phyloP scores from a whole-genome alignment of 2,888 invertebrate species.

The Euzophera pinguis region DNA sequence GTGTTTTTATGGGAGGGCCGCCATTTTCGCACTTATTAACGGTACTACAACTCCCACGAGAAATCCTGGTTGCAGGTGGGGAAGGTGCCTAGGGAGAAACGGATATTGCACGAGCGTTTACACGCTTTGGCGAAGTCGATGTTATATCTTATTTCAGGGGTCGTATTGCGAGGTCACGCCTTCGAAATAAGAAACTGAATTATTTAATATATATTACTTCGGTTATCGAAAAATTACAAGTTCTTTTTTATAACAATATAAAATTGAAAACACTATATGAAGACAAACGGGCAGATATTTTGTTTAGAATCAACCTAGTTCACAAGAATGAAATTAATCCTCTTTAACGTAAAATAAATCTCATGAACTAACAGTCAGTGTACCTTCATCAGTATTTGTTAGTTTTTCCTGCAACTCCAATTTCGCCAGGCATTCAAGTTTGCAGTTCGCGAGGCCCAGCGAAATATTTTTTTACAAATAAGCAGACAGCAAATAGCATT shows the following conservation, averaged over 20 bases:
- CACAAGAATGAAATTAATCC: no score
- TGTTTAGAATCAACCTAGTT: no score
- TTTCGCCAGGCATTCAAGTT: not conserved
- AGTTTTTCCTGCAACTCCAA: no score
- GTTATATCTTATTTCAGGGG: constrained; percentile 4
- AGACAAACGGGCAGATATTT: no score
- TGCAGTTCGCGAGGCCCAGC: not conserved
- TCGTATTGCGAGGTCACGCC: not conserved
- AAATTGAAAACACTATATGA: no score
- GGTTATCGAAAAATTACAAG: no score
- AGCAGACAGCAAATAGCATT: constrained; percentile 17
- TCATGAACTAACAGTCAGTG: no score
- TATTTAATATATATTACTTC: not conserved
- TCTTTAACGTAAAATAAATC: no score
- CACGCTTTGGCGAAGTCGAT: constrained; percentile 33
- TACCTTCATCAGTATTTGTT: no score
- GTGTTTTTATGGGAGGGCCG: constrained; percentile 28
- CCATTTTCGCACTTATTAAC: constrained; percentile 59
- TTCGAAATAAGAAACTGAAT: not conserved
- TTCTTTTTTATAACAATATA: no score
- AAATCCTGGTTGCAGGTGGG: constrained; percentile 60
- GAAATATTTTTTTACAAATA: constrained; percentile 6
- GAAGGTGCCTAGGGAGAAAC: constrained; percentile 45
- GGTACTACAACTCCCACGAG: constrained; percentile 60
- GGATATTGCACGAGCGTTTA: constrained; percentile 42